These are phyloP conservation scores for Drosophila pachea DNA, from an alignment of 1,140 invertebrate genomes.

Conservation along the genomic window DNA sequence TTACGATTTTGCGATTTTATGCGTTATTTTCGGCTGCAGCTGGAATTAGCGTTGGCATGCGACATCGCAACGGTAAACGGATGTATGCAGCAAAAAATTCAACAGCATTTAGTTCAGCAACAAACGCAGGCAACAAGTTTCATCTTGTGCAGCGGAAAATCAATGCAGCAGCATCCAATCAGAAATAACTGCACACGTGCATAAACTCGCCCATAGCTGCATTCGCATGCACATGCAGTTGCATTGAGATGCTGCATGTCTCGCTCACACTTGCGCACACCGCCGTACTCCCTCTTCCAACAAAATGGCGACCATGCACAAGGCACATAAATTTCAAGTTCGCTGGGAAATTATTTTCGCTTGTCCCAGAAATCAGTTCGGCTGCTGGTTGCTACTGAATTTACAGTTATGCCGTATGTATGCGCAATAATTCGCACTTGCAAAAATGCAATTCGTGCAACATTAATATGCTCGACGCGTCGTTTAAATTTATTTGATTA, in stretches of 20 bases:
- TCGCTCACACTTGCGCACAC: slow-evolving; percentile 9
- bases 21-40: slow-evolving; percentile 22
- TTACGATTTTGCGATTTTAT: too few species aligned
- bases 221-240: background rate
- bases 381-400: slow-evolving; percentile 4
- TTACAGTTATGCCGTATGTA: slow-evolving; percentile 23
- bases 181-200: slow-evolving; percentile 16
- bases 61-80: slow-evolving; percentile 19
- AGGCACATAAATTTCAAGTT: slow-evolving; percentile 5
- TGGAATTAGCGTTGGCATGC: slow-evolving; percentile 1
- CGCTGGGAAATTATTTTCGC: background rate
- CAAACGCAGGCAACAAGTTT: slow-evolving; percentile 10
- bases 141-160: slow-evolving; percentile 10
- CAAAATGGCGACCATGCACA: slow-evolving; percentile 31
- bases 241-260: slow-evolving; percentile 27
- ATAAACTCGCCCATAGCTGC: background rate
- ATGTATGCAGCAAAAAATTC: background rate
- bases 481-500: slow-evolving; percentile 32
- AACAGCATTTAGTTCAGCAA: background rate
- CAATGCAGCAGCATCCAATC: slow-evolving; percentile 28
- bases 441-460: slow-evolving; percentile 8
- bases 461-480: slow-evolving; percentile 16
- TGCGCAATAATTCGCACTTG: slow-evolving; percentile 22
- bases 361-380: slow-evolving; percentile 1
- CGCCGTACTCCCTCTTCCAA: background rate